Base-by-base conservation (phyloP, 2,113 vertebrate genomes). In the Zingel zingel region DNA sequence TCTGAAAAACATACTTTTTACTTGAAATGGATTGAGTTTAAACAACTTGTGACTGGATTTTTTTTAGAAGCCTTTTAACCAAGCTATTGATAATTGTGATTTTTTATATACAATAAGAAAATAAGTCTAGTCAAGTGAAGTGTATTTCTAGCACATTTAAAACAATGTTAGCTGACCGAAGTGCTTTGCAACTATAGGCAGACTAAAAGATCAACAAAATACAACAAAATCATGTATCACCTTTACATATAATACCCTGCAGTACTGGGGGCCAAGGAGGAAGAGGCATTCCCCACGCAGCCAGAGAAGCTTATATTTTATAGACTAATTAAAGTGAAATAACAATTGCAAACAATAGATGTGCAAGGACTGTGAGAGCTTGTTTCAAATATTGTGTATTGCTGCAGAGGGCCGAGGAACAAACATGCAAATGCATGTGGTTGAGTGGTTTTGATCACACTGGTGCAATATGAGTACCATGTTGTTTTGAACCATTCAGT, bases 401-500 rank as follows among this genome's bases (percentile, higher is more conserved):
- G 58, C 14, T 48, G 10, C 10, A 10, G 23, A 30, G 23, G 11
- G 43, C 30, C 36, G 18, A 21, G n/a, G 25, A 73, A n/a, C 43
- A 39, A 45, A 62, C 58, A 61, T 33, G 45, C 57, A n/a, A n/a
- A n/a, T n/a, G n/a, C n/a, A n/a, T 53, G 48, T n/a, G 67, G 33
- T 63, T 6, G 4, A 16, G 66, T 54, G 47, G 57, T 43, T 53
- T 36, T 53, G n/a, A 45, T 16, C 30, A 53, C n/a, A 33, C 25
- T 66, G n/a, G 14, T 16, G 6, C 3, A 47, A 47, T 36, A 45
- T 64, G 18, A 33, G 16, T 2, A 10, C 5, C 58, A 13, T 33
- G 3, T 8, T 33, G 58, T 54, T 54, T 21, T 33, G 3, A 18
- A 61, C 33, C 30, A 33, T 33, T 33, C 25, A 33, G 15, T 61